Evolutionary conservation across 2,888 invertebrate species (phyloP), one percentile per base, ranked within the genome.

Genomic region (Exocentrus adspersus): DNA sequence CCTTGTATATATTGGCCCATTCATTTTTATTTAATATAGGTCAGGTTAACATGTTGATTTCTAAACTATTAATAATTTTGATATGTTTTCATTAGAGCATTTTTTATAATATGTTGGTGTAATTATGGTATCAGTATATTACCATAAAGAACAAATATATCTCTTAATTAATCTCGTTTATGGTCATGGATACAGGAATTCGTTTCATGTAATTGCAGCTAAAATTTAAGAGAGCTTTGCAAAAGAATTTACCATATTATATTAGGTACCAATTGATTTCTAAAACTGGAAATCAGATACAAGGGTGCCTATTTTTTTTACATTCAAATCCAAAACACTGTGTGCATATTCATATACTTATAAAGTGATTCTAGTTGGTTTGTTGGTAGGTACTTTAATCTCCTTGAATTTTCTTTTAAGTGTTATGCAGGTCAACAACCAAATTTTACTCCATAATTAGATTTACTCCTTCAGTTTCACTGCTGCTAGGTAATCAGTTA

Each of bases 11-110:
- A 14, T 51, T 14, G 14, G 14, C 24, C 28, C n/a, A 51, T 30
- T 51, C 30, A 51, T 32, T 48, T 32, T 51, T 20, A 30, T 51
- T 19, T 51, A 2, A 19, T n/a, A 5, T 28, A 17, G 30, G 28
- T 50, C 43, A 19, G 7, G 17, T 50, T 16, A 14, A 50, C 30
- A 30, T 14, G 12, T 17, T 5, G 7, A 50, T 30, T 30, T 16
- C 10, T 2, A 10, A 17, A 10, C 30, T 51, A 51, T 51, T 32
- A 51, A 32, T 51, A 51, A 51, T 20, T 37, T 32, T 51, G 32
- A 24, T 51, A 17, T 51, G n/a, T 32, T 37, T 10, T 16, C 21
- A 46, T 21, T 24, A 46, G 2, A 21, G 12, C 3, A n/a, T 4
- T 21, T n/a, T 21, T 24, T 46, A 46, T 46, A 6, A 7, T 12